These are phyloP conservation scores for Papilio helenus DNA, from an alignment of 1,140 invertebrate genomes.

Conservation along the genomic window DNA sequence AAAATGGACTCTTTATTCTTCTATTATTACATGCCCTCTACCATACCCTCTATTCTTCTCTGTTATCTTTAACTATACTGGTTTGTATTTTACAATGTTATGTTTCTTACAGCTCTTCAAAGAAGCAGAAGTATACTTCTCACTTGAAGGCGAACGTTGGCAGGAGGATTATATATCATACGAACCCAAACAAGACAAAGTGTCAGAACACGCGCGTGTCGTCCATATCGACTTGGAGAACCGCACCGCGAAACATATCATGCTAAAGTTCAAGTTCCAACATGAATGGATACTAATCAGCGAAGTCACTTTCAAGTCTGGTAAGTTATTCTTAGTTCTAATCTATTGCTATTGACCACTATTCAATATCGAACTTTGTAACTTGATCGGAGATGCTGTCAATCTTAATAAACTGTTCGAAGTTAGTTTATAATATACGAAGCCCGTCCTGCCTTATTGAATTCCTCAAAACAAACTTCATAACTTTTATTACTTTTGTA, in stretches of 20 bases:
- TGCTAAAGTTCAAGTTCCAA: slow-evolving; percentile 90
- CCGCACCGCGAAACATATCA: slow-evolving; percentile 89
- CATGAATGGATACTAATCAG: slow-evolving; percentile 95
- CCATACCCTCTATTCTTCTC: no score
- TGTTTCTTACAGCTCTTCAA: slow-evolving; percentile 86
- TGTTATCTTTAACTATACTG: no score
- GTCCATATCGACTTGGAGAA: slow-evolving; percentile 90
- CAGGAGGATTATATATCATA: slow-evolving; percentile 83
- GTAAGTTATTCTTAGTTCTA: slow-evolving; percentile 80
- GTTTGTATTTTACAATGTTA: slow-evolving; percentile 2
- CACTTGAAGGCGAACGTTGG: slow-evolving; percentile 89
- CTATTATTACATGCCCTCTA: no score
- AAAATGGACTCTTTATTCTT: no score
- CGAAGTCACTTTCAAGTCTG: slow-evolving; percentile 92
- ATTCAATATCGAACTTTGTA: slow-evolving; percentile 6
- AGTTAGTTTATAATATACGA: neutral
- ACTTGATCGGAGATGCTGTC: neutral
- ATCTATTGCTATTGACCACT: slow-evolving; percentile 9
- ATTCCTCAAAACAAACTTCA: no score
- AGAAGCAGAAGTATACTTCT: slow-evolving; percentile 89
- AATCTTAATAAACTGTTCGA: neutral
- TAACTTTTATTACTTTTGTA: no score
- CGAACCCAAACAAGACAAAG: slow-evolving; percentile 83
- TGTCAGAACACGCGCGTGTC: slow-evolving; percentile 86
- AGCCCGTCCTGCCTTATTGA: neutral